A percentile compares a stretch with the other conserved stretches of the same genome.
Conservation (phyloP, 2,888 invertebrate genomes). For the Callimorpha dominula region DNA sequence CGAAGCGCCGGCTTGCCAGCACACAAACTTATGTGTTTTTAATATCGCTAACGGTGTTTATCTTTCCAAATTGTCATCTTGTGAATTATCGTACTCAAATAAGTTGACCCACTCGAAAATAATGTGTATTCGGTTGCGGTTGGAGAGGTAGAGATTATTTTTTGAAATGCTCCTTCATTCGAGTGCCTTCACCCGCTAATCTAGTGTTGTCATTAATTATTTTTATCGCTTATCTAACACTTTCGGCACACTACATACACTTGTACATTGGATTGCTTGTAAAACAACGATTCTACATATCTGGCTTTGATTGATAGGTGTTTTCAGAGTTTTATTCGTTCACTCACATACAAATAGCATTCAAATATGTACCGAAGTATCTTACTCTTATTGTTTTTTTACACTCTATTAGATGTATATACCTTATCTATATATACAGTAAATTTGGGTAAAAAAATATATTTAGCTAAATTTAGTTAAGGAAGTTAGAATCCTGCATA, state of each 20-base stretch:
- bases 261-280: slow-evolving; percentile 70
- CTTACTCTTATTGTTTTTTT: neutral
- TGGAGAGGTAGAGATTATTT: slow-evolving; percentile 85
- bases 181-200: slow-evolving; percentile 83
- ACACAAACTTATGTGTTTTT: slow-evolving; percentile 11
- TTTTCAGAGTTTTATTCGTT: slow-evolving; percentile 38
- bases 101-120: slow-evolving; percentile 82
- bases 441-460: neutral
- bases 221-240: slow-evolving; percentile 85
- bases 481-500: no score
- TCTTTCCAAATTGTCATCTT: slow-evolving; percentile 53
- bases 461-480: neutral
- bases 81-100: slow-evolving; percentile 76
- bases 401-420: neutral
- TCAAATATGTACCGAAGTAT: neutral
- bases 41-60: slow-evolving; percentile 35
- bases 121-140: slow-evolving; percentile 79
- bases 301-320: slow-evolving; percentile 57
- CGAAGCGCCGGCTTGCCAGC: neutral
- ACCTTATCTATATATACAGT: neutral
- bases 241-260: slow-evolving; percentile 76
- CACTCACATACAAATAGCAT: slow-evolving; percentile 26
- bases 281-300: slow-evolving; percentile 53
- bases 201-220: slow-evolving; percentile 85
- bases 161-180: slow-evolving; percentile 85